phyloP scores from a whole-genome alignment of 1,140 invertebrate genomes.

The Magallana gigas region DNA sequence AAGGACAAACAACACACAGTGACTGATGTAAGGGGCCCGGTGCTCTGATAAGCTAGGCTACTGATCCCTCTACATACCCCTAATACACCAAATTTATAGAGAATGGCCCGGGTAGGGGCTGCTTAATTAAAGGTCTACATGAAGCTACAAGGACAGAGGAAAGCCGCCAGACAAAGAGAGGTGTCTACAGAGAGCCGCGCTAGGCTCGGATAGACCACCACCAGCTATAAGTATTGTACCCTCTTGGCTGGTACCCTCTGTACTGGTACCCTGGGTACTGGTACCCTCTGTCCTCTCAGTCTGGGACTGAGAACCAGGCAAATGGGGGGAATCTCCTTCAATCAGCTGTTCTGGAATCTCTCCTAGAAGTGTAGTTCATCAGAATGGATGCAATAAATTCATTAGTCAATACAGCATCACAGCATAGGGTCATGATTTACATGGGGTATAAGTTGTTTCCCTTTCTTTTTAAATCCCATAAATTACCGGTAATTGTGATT shows the following conservation, averaged over 20 bases:
- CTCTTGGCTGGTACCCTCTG: not conserved
- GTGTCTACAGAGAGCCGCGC: not conserved
- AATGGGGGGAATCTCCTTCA: not conserved
- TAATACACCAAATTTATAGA: too few relatives aligned
- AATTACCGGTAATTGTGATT: too few relatives aligned
- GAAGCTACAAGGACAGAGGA: not conserved
- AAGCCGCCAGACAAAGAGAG: not conserved
- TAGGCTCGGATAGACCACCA: not conserved
- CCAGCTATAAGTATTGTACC: slow-evolving; percentile 16
- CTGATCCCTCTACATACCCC: too few relatives aligned
- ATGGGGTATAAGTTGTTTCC: too few relatives aligned
- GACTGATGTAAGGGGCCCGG: too few relatives aligned
- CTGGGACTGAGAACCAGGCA: slow-evolving; percentile 30
- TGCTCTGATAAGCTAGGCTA: too few relatives aligned
- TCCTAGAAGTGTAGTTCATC: slow-evolving; percentile 7
- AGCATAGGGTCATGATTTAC: too few relatives aligned
- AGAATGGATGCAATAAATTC: not conserved
- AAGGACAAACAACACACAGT: too few relatives aligned
- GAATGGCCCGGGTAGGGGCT: too few relatives aligned
- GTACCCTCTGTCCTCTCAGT: slow-evolving; percentile 26
- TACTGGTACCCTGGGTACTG: slow-evolving; percentile 14
- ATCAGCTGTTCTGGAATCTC: not conserved
- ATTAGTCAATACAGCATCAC: too few relatives aligned
- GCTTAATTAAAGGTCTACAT: not conserved
- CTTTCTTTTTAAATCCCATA: too few relatives aligned